Conservation (phyloP, 2,888 invertebrate genomes). For the Pachycephus smyrnensis region DNA sequence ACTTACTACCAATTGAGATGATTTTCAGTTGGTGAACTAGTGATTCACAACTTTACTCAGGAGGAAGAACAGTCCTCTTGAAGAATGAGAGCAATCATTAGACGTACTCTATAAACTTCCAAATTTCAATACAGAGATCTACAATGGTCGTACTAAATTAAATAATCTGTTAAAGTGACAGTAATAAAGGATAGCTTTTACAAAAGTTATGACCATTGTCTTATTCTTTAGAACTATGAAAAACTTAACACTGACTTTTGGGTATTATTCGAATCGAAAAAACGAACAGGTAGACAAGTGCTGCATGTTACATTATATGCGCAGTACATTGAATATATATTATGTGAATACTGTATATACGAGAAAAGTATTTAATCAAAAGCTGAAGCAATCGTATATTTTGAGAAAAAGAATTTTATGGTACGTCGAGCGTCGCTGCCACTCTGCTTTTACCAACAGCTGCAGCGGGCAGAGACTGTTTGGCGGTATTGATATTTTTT, state of each 20-base stretch:
- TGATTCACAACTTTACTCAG: constrained; percentile 19
- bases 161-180: not conserved
- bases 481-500: constrained; percentile 11
- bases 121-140: not conserved
- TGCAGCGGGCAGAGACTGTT: constrained; percentile 2
- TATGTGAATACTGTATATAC: not conserved
- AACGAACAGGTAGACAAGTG: too few relatives aligned
- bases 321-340: not conserved
- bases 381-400: not conserved
- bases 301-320: too few relatives aligned
- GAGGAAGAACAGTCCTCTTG: constrained; percentile 4
- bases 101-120: not conserved
- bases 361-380: not conserved
- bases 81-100: constrained; percentile 17
- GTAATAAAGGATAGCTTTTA: not conserved
- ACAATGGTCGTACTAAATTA: not conserved
- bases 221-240: not conserved
- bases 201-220: not conserved
- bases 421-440: not conserved
- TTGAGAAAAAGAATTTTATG: not conserved
- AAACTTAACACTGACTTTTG: not conserved
- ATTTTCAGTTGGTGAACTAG: constrained; percentile 10
- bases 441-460: constrained; percentile 1
- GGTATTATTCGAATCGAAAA: too few relatives aligned
- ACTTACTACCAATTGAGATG: constrained; percentile 2